Percentiles rank a stretch among this genome's conserved stretches.
Evolutionary conservation across 37 sponge, comb jelly and placozoan genomes (phyloP).

Genomic region (Crambe crambe): DNA sequence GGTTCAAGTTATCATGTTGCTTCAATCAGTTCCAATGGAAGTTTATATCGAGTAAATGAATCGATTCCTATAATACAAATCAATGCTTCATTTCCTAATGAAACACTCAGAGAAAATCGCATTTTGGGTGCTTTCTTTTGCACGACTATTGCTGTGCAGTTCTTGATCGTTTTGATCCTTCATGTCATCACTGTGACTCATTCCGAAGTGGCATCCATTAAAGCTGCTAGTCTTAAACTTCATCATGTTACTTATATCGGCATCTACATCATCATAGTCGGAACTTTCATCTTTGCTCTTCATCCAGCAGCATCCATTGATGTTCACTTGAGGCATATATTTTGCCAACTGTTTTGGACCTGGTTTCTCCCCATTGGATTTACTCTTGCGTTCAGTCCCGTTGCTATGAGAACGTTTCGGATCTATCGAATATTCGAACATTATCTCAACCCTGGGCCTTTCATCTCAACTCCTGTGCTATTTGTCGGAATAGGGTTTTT

Average conservation of each 20-base stretch:
- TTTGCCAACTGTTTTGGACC: slow-evolving; percentile 6
- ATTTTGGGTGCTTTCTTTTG: background rate
- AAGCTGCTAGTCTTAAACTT: slow-evolving; percentile 2
- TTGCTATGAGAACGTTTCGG: slow-evolving; percentile 10
- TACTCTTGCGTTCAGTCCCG: background rate
- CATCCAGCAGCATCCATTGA: background rate
- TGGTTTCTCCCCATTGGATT: slow-evolving; percentile 15
- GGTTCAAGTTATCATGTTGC: background rate
- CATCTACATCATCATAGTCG: background rate
- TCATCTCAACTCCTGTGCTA: slow-evolving; percentile 12
- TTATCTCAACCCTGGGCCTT: slow-evolving; percentile 15
- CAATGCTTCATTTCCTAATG: background rate
- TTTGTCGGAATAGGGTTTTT: background rate
- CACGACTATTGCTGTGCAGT: background rate
- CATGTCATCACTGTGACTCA: background rate
- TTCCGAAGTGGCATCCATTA: background rate
- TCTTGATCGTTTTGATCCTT: background rate
- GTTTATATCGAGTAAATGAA: too few species aligned
- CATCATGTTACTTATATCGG: background rate
- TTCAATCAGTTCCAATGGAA: too few species aligned
- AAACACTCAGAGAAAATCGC: background rate
- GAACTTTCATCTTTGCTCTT: background rate
- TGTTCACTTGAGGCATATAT: background rate
- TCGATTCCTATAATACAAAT: background rate
- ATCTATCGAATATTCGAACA: slow-evolving; percentile 22